Conservation (phyloP, 2,888 invertebrate genomes). For the Xestia ashworthii region DNA sequence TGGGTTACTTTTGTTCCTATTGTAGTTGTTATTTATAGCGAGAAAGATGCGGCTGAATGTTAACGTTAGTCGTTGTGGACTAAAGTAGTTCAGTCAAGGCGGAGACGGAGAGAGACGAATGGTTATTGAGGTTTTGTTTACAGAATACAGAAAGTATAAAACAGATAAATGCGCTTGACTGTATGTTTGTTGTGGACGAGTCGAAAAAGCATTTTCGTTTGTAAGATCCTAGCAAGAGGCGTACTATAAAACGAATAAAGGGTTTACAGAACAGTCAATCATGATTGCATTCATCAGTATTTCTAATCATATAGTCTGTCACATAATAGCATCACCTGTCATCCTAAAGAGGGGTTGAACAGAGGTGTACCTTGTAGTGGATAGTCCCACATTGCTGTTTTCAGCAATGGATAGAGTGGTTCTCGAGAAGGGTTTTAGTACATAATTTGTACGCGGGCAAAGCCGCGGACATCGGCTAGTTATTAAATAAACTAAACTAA, state of each 20-base stretch:
- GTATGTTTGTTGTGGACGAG: neutral
- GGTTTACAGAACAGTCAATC: neutral
- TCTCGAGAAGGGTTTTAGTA: too few species aligned
- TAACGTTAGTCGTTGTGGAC: conserved; percentile 31
- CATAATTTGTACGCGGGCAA: too few species aligned
- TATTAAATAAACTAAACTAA: too few species aligned
- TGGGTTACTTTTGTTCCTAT: conserved; percentile 57
- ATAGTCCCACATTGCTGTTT: too few species aligned
- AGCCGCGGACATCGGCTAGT: too few species aligned
- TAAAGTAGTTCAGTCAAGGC: conserved; percentile 25
- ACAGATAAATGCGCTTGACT: neutral
- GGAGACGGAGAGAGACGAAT: neutral
- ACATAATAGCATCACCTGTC: neutral
- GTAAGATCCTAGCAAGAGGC: neutral
- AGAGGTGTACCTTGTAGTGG: too few species aligned
- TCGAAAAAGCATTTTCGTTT: neutral
- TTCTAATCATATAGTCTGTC: neutral
- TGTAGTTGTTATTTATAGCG: conserved; percentile 60
- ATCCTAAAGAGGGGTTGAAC: neutral
- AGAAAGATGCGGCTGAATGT: conserved; percentile 30
- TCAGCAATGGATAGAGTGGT: too few species aligned
- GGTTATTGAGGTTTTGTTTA: conserved; percentile 22
- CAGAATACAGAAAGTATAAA: neutral
- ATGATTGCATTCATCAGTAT: neutral
- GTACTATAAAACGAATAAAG: neutral